Base-by-base conservation (phyloP, 1,140 invertebrate genomes). In the Aphelinus certus region DNA sequence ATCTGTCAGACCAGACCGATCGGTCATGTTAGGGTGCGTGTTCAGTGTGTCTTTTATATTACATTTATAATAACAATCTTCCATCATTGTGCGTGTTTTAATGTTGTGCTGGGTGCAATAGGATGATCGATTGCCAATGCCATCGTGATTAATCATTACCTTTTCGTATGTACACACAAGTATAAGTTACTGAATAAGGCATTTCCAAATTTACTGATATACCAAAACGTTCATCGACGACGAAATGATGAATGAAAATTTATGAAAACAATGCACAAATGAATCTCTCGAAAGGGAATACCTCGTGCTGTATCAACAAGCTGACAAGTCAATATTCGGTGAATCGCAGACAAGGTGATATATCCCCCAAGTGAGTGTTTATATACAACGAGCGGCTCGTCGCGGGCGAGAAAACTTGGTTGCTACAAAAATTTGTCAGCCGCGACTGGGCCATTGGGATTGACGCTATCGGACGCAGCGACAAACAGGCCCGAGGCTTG, bases 1-100 rank as follows among this genome's bases (percentile, higher is more conserved):
- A 92, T 90, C 91, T 91, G 87, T 84, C 84, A 88, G 85, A 85
- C 82, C 84, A 88, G 85, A 88, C 83, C 86, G 86, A 88, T 86
- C 82, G 86, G 85, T 88, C 86, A 86, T 87, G 86, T 87, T 88
- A 87, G 83, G 86, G 85, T 87, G 81, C 82, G 81, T 86, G 84
- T 85, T 84, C 76, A 83, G 82, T 84, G 82, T 85, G 79, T 84
- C 78, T 79, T 76, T 81, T 26, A 26, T 26, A 26, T 26, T 26
- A 26, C 26, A 26, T 26, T 26, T 26, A 26, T 26, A 26, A 26
- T 26, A 26, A 26, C 26, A 26, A 26, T 26, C 26, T 26, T 26
- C 26, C 26, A 26, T 26, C 26, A 26, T 26, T 49, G 26, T 57
- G 51, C 43, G 48, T 62, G 49, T 46, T 45, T 7, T 46, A 63